Percentiles rank a stretch among this genome's conserved stretches.
phyloP scores from a whole-genome alignment of 2,113 vertebrate genomes.

The Cariama cristata region DNA sequence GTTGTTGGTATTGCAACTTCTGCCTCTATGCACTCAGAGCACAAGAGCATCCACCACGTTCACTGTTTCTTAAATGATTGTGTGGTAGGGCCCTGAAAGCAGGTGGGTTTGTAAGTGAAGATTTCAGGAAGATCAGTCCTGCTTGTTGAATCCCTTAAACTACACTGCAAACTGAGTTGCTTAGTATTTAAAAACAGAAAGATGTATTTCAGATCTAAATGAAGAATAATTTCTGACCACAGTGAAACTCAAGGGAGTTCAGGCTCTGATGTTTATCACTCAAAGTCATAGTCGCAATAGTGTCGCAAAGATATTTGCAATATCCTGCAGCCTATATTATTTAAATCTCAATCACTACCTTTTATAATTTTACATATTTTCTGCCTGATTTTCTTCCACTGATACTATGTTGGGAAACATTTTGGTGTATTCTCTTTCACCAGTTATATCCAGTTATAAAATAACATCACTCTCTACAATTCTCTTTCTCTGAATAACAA shows the following conservation, averaged over 20 bases:
- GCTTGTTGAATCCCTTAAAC: background rate
- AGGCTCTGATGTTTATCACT: background rate
- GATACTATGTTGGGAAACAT: background rate
- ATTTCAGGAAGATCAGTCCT: background rate
- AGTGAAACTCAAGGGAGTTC: background rate
- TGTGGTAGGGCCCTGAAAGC: background rate
- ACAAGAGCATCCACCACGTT: background rate
- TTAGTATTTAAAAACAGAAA: background rate
- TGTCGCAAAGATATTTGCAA: background rate
- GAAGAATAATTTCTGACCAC: background rate
- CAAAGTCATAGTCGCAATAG: background rate
- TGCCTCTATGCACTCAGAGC: fast-evolving
- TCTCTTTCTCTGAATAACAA: background rate
- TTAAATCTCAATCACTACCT: background rate
- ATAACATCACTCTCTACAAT: background rate
- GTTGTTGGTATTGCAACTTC: fast-evolving
- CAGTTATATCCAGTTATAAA: background rate
- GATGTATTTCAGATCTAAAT: background rate
- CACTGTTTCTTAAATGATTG: background rate
- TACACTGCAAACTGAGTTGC: background rate
- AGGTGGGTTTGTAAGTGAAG: background rate
- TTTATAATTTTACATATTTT: background rate
- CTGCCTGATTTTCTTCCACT: background rate
- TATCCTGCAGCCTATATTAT: background rate
- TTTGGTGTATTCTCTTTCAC: background rate